These are phyloP conservation scores for Pedetes capensis DNA, from an alignment of 2,113 vertebrate genomes.

Conservation along the genomic window DNA sequence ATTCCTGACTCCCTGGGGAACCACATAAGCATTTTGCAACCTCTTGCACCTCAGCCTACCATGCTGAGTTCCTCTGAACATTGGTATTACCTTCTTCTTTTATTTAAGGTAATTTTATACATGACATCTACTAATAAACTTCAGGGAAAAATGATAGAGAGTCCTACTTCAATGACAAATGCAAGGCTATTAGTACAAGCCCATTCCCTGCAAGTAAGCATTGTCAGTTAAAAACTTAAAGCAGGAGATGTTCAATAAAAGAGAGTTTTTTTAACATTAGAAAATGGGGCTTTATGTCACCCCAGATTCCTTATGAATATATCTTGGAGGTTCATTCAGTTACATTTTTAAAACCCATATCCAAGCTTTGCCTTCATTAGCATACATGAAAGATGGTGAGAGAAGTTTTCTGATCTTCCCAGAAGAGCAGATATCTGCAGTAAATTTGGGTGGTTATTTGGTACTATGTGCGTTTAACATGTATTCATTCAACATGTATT, in stretches of 20 bases:
- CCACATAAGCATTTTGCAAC: neutral
- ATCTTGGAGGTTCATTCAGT: neutral
- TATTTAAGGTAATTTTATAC: constrained; percentile 50
- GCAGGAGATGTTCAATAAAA: neutral
- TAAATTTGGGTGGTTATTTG: neutral
- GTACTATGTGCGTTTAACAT: neutral
- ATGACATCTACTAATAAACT: constrained; percentile 23
- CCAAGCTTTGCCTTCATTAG: neutral
- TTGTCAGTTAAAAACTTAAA: constrained; percentile 33
- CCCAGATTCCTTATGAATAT: neutral
- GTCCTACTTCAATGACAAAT: constrained; percentile 50
- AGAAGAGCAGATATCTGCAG: neutral
- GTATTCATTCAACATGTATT: neutral
- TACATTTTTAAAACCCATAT: neutral
- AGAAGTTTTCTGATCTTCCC: neutral
- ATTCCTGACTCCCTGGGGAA: neutral
- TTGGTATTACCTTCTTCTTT: constrained; percentile 39
- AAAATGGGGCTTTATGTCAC: neutral
- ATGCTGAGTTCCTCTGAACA: neutral
- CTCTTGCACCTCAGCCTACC: constrained; percentile 28
- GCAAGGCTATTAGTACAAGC: neutral
- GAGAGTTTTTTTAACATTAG: neutral
- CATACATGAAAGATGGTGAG: neutral
- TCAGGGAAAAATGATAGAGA: neutral
- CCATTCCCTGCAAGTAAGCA: neutral